phyloP scores from a whole-genome alignment of 1,140 invertebrate species.

The Drosophila tristis region DNA sequence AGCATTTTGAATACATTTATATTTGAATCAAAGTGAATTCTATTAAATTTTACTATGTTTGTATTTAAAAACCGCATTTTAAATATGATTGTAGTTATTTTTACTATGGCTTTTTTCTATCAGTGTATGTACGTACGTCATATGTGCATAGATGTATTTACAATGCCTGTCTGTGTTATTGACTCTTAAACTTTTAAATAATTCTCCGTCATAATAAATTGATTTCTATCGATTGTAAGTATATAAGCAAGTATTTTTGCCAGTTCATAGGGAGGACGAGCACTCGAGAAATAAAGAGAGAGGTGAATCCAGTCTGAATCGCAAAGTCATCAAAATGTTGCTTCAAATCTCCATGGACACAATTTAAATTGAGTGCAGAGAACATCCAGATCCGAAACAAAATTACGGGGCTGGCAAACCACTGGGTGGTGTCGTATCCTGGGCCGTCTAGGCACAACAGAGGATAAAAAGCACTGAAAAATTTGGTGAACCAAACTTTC shows the following conservation, averaged over 20 bases:
- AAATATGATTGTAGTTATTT: too few relatives aligned
- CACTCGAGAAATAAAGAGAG: conserved; percentile 5
- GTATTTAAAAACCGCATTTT: too few relatives aligned
- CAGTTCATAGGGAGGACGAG: conserved; percentile 4
- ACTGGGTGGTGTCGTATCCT: conserved; percentile 41
- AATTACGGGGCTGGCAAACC: conserved; percentile 20
- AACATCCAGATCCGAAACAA: conserved; percentile 2
- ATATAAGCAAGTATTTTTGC: conserved; percentile 12
- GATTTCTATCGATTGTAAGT: conserved; percentile 50
- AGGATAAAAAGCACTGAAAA: conserved; percentile 14
- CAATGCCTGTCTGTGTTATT: too few relatives aligned
- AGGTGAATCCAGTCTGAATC: conserved; percentile 20
- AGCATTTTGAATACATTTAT: too few relatives aligned
- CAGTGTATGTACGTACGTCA: not conserved
- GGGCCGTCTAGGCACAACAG: conserved; percentile 25
- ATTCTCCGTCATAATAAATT: conserved; percentile 31
- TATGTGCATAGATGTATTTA: too few relatives aligned
- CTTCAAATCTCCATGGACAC: conserved; percentile 68
- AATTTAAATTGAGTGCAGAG: conserved; percentile 55
- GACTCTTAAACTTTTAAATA: too few relatives aligned
- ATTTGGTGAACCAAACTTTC: conserved; percentile 53
- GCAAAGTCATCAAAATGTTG: conserved; percentile 13
- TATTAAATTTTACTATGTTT: too few relatives aligned
- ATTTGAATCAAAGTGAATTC: too few relatives aligned
- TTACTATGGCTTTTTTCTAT: too few relatives aligned